phyloP scores from a whole-genome alignment of 1,140 invertebrate species.

The Mycetomoellerius zeteki region DNA sequence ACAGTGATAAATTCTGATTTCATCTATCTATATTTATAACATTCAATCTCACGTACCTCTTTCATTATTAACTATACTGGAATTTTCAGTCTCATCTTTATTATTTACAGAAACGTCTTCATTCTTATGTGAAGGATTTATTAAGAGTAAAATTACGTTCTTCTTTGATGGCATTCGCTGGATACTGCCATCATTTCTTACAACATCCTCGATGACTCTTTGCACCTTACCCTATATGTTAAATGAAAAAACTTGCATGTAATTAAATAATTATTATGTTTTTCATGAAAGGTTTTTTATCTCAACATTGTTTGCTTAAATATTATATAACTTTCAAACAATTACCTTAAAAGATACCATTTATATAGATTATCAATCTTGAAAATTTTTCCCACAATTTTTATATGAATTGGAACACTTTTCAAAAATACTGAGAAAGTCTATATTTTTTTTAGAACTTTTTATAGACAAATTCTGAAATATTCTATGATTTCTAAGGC shows the following conservation, averaged over 20 bases:
- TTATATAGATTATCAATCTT: not conserved
- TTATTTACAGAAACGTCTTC: not conserved
- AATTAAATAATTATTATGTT: not conserved
- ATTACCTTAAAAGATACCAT: not conserved
- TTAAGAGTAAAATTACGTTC: not conserved
- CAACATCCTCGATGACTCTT: not conserved
- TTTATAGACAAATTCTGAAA: no score
- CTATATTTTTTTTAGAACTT: no score
- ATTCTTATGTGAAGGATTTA: conserved; percentile 20
- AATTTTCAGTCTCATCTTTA: not conserved
- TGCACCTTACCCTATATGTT: not conserved
- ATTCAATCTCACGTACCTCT: not conserved
- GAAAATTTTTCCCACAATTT: no score
- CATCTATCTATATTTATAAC: not conserved
- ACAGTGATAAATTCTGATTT: not conserved
- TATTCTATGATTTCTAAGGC: no score
- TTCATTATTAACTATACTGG: conserved; percentile 1
- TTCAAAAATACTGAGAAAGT: no score
- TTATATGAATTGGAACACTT: no score
- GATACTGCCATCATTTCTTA: not conserved
- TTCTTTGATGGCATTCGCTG: conserved; percentile 31
- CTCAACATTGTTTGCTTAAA: not conserved
- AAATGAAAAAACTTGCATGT: not conserved
- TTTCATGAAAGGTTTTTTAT: no score
- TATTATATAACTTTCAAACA: not conserved